A percentile compares a stretch with the other conserved stretches of the same genome.
phyloP scores from a whole-genome alignment of 2,113 vertebrate species.

The Acinonyx jubatus region DNA sequence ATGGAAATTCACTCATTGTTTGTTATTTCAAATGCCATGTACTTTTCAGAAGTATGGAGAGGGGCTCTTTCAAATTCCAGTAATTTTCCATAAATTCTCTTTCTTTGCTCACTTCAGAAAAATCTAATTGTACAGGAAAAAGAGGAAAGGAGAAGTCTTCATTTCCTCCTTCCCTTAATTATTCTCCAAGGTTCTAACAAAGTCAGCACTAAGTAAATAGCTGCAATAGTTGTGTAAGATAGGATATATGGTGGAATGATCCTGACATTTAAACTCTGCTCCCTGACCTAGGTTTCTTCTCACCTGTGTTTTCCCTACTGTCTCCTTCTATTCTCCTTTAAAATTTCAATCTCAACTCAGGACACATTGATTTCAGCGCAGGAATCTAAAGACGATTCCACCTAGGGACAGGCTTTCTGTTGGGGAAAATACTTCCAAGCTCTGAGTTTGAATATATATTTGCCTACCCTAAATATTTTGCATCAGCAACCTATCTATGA shows the following conservation, averaged over 20 bases:
- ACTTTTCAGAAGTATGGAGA: not conserved
- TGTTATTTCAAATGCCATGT: not conserved
- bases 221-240: not conserved
- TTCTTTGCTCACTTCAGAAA: conserved; percentile 35
- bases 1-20: not conserved
- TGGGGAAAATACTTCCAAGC: not conserved
- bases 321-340: not conserved
- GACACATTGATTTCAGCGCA: not conserved
- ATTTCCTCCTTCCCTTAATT: not conserved
- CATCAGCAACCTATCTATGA: not conserved
- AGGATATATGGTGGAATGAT: not conserved
- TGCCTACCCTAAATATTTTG: not conserved
- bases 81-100: conserved; percentile 1
- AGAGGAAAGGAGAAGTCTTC: not conserved
- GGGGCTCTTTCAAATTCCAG: not conserved
- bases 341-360: not conserved
- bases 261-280: not conserved
- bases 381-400: not conserved
- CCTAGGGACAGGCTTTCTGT: not conserved
- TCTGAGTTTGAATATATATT: not conserved
- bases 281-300: not conserved
- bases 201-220: not conserved
- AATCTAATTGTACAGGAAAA: not conserved
- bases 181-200: conserved; percentile 21
- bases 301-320: not conserved